Percentiles rank a stretch among this genome's conserved stretches.
phyloP scores from a whole-genome alignment of 2,888 invertebrate species.

The Euphydryas editha region DNA sequence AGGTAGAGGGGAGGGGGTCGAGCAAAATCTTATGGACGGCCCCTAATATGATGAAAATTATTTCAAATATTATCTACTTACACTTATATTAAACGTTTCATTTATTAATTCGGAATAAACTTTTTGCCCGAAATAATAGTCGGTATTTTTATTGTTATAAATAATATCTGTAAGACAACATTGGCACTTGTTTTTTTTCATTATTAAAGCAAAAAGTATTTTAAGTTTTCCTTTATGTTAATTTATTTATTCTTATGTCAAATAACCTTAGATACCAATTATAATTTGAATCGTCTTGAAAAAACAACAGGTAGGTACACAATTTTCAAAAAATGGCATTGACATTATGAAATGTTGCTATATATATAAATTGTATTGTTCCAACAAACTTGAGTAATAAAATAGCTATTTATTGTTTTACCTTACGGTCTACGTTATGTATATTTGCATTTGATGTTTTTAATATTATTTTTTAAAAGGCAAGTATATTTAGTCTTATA shows the following conservation, averaged over 20 bases:
- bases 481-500: no score
- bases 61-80: background rate
- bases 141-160: background rate
- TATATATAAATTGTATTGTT: no score
- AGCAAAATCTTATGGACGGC: no score
- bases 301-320: background rate
- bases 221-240: background rate
- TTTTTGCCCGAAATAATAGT: background rate
- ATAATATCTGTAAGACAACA: background rate
- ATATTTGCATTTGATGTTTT: no score
- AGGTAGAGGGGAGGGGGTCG: no score
- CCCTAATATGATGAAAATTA: no score
- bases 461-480: no score
- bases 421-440: no score
- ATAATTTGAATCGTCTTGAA: background rate
- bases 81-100: slow-evolving; percentile 4
- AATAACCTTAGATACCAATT: background rate
- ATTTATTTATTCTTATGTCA: background rate
- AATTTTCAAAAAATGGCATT: background rate
- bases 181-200: background rate
- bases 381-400: no score
- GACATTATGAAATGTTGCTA: background rate
- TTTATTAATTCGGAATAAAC: slow-evolving; percentile 5
- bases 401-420: no score
- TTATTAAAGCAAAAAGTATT: background rate